Evolutionary conservation across 2,113 vertebrate genomes (phyloP).

Genomic region (Cariama cristata): DNA sequence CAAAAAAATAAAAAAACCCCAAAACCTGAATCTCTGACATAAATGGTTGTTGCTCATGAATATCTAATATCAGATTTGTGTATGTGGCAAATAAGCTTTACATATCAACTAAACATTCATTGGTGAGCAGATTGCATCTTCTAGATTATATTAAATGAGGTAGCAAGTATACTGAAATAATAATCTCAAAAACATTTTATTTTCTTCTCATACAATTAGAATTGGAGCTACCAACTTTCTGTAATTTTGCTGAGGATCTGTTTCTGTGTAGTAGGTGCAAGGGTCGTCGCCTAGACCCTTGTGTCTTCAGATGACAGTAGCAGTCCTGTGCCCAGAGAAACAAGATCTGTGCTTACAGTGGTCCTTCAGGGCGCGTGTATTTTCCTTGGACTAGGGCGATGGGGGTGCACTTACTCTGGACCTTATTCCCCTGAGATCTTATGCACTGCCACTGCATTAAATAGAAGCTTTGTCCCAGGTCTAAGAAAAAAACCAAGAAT

Average conservation of each 20-base stretch:
- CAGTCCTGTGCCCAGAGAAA: neutral
- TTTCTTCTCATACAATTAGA: rapidly evolving
- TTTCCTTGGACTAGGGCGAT: neutral
- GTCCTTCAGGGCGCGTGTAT: neutral
- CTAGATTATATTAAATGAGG: neutral
- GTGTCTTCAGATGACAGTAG: neutral
- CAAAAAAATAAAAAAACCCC: neutral
- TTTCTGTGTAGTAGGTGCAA: neutral
- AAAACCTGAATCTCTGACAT: neutral
- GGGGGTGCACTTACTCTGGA: neutral
- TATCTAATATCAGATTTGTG: neutral
- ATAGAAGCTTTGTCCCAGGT: neutral
- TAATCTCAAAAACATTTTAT: neutral
- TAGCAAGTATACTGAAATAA: neutral
- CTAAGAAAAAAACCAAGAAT: neutral
- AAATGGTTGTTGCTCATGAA: neutral
- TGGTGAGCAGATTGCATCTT: neutral
- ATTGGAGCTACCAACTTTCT: neutral
- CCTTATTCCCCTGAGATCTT: neutral
- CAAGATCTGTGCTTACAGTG: neutral
- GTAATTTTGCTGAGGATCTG: neutral
- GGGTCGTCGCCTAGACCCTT: neutral
- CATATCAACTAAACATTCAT: neutral
- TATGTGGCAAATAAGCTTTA: neutral
- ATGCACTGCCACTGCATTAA: neutral